These are phyloP conservation scores for Gobio occitaniae DNA, from an alignment of 2,797 vertebrate species.

Conservation along the genomic window DNA sequence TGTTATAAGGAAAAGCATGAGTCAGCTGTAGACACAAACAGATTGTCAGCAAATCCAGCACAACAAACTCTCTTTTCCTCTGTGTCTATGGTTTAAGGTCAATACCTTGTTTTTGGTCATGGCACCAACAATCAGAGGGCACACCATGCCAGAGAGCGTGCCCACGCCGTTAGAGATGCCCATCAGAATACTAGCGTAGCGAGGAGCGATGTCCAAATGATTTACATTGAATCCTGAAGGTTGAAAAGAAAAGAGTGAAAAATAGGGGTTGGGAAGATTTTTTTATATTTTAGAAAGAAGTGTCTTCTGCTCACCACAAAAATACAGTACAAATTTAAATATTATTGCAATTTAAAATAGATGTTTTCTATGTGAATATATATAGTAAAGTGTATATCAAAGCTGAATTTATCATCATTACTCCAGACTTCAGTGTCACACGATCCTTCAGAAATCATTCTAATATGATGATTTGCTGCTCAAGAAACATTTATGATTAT, in stretches of 20 bases:
- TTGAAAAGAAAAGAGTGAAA: neutral
- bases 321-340: neutral
- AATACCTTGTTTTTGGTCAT: conserved; percentile 93
- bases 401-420: neutral
- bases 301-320: neutral
- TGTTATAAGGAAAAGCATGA: neutral
- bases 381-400: neutral
- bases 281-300: neutral
- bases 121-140: conserved; percentile 90
- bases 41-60: neutral
- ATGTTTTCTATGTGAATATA: too few species aligned
- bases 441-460: neutral
- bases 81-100: conserved; percentile 31
- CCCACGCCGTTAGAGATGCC: conserved; percentile 93
- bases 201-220: conserved; percentile 91
- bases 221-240: conserved; percentile 90
- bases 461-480: neutral
- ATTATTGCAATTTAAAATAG: neutral
- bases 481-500: neutral
- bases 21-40: neutral
- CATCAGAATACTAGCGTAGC: conserved; percentile 94
- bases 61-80: neutral
- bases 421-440: conserved; percentile 3
- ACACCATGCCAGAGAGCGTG: conserved; percentile 94
- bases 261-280: neutral